Percentiles rank a stretch among this genome's conserved stretches.
These are phyloP conservation scores for Pygmarrhopalites habei DNA, from an alignment of 1,140 invertebrate genomes.

Conservation along the genomic window DNA sequence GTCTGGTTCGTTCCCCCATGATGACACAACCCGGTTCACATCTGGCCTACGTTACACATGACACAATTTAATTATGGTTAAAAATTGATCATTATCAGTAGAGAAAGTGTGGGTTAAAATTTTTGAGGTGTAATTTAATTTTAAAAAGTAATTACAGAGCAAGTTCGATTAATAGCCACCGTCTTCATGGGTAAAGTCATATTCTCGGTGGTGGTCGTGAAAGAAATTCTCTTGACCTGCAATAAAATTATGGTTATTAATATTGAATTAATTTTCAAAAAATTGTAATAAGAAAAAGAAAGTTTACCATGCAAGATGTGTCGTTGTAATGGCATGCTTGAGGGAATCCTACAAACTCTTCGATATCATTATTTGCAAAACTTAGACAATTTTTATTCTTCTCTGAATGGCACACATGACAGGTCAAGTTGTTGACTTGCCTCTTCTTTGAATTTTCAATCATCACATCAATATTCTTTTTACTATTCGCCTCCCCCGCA, in stretches of 20 bases:
- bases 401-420: conserved; percentile 67
- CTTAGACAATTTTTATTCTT: conserved; percentile 59
- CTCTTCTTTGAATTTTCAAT: conserved; percentile 3
- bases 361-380: too few species aligned
- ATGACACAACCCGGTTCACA: conserved; percentile 78
- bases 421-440: conserved; percentile 60
- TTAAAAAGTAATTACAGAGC: conserved; percentile 47
- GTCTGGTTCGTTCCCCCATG: conserved; percentile 69
- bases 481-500: too few species aligned
- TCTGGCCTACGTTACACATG: too few species aligned
- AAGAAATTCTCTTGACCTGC: conserved; percentile 74
- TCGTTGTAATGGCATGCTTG: too few species aligned
- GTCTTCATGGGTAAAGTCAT: conserved; percentile 59
- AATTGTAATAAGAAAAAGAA: too few species aligned
- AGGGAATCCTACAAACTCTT: too few species aligned
- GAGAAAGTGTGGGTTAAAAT: too few species aligned
- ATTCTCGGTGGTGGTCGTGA: conserved; percentile 72
- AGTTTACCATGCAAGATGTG: too few species aligned
- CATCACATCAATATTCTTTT: neutral
- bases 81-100: conserved; percentile 32
- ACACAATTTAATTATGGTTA: too few species aligned
- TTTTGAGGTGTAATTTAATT: too few species aligned
- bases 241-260: too few species aligned
- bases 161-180: conserved; percentile 73
- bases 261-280: too few species aligned